These are phyloP conservation scores for Paramuricea clavata DNA, from an alignment of 92 coral and sea anemone genomes.

Conservation along the genomic window DNA sequence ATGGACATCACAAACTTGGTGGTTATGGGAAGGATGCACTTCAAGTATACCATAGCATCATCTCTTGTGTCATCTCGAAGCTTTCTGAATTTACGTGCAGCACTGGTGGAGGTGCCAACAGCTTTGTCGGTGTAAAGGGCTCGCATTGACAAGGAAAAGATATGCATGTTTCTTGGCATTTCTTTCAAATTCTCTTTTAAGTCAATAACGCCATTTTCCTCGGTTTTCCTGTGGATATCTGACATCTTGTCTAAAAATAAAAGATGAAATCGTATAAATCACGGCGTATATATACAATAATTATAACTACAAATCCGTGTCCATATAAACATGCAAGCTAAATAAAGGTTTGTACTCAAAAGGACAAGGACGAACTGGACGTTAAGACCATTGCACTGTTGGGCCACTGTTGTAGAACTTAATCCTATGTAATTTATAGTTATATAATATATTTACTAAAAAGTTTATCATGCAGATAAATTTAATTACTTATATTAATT, in stretches of 20 bases:
- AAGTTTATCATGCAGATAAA: too few relatives aligned
- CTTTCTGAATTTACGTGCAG: constrained; percentile 55
- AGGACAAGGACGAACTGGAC: too few relatives aligned
- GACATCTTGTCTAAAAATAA: background rate
- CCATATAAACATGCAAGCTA: too few relatives aligned
- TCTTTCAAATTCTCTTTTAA: constrained; percentile 16
- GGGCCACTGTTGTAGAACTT: too few relatives aligned
- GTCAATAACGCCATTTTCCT: background rate
- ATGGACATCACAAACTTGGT: constrained; percentile 53
- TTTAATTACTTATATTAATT: too few relatives aligned
- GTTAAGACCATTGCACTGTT: too few relatives aligned
- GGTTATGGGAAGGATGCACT: constrained; percentile 65
- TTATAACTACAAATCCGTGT: too few relatives aligned
- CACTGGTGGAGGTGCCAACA: constrained; percentile 35
- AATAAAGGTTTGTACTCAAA: too few relatives aligned
- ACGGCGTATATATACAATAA: too few relatives aligned
- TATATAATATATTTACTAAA: too few relatives aligned
- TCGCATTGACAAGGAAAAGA: constrained; percentile 64
- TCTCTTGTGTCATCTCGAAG: constrained; percentile 80
- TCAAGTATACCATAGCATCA: constrained; percentile 72
- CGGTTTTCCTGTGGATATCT: background rate
- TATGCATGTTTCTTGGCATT: constrained; percentile 56
- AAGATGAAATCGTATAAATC: too few relatives aligned
- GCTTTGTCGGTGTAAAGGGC: constrained; percentile 55
- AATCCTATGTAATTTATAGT: too few relatives aligned